A percentile compares a stretch with the other conserved stretches of the same genome.
phyloP scores from a whole-genome alignment of 2,888 invertebrate genomes.

The Holacanthella duospinosa region DNA sequence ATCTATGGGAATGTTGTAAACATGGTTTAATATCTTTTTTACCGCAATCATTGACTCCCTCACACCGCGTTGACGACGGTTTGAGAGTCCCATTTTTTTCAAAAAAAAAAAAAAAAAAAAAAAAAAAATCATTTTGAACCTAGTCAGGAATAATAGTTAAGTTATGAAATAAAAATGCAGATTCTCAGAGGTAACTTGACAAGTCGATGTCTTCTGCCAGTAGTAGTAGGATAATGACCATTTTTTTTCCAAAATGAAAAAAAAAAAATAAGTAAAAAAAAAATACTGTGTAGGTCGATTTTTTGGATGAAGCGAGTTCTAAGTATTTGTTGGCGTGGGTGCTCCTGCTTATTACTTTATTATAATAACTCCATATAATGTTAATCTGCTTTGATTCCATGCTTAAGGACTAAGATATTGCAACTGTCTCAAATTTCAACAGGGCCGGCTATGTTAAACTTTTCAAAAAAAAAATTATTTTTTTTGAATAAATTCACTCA shows the following conservation, averaged over 20 bases:
- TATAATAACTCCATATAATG: not conserved
- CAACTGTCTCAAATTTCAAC: too few relatives aligned
- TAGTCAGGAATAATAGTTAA: too few relatives aligned
- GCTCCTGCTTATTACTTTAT: not conserved
- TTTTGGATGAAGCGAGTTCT: conserved; percentile 1
- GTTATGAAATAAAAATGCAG: too few relatives aligned
- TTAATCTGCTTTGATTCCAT: not conserved
- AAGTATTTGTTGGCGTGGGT: not conserved
- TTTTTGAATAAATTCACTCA: too few relatives aligned
- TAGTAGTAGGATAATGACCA: not conserved
- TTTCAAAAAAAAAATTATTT: too few relatives aligned
- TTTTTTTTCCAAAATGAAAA: conserved; percentile 3
- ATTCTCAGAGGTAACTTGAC: too few relatives aligned
- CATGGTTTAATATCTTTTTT: not conserved
- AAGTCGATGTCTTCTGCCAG: too few relatives aligned
- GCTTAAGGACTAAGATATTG: not conserved
- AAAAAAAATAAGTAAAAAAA: too few relatives aligned
- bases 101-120: too few relatives aligned
- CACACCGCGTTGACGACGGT: not conserved
- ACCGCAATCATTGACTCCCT: not conserved
- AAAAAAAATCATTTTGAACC: too few relatives aligned
- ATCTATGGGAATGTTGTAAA: not conserved
- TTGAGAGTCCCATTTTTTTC: too few relatives aligned
- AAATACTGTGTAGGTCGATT: conserved; percentile 7
- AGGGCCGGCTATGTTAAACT: too few relatives aligned